phyloP scores from a whole-genome alignment of 1,140 invertebrate species.

The Ditylenchus dipsaci region DNA sequence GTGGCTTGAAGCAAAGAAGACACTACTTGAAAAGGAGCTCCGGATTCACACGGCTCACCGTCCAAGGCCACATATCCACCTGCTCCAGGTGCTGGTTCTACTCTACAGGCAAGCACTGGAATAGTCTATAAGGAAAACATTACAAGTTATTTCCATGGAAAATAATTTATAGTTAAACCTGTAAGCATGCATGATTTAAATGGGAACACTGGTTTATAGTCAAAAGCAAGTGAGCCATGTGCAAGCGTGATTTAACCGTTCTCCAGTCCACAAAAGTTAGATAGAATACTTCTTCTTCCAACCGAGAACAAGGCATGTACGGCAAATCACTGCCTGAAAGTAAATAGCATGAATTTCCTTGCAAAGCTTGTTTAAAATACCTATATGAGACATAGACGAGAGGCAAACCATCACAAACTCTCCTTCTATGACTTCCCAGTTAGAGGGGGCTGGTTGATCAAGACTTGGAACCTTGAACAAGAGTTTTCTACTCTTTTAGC shows the following conservation, averaged over 20 bases:
- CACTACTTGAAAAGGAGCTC: slow-evolving; percentile 27
- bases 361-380: slow-evolving; percentile 13
- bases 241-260: slow-evolving; percentile 36
- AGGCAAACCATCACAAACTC: slow-evolving; percentile 42
- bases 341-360: neutral
- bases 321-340: slow-evolving; percentile 40
- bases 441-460: slow-evolving; percentile 36
- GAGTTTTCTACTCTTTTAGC: neutral
- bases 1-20: slow-evolving; percentile 29
- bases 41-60: slow-evolving; percentile 34
- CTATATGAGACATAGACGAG: slow-evolving; percentile 43
- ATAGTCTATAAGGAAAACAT: slow-evolving; percentile 42
- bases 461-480: slow-evolving; percentile 35
- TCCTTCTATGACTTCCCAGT: slow-evolving; percentile 45
- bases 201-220: slow-evolving; percentile 37
- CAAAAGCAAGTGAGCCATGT: slow-evolving; percentile 44
- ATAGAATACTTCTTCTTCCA: slow-evolving; percentile 45
- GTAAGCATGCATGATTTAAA: slow-evolving; percentile 39
- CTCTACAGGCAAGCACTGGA: slow-evolving; percentile 50
- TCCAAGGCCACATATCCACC: slow-evolving; percentile 49
- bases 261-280: slow-evolving; percentile 46
- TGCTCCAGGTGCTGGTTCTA: slow-evolving; percentile 38
- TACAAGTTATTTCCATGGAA: slow-evolving; percentile 3
- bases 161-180: slow-evolving; percentile 17
- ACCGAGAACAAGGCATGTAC: slow-evolving; percentile 37